A percentile compares a stretch with the other conserved stretches of the same genome.
phyloP scores from a whole-genome alignment of 2,888 invertebrate genomes.

The Scaptodrosophila latifasciaeformis region DNA sequence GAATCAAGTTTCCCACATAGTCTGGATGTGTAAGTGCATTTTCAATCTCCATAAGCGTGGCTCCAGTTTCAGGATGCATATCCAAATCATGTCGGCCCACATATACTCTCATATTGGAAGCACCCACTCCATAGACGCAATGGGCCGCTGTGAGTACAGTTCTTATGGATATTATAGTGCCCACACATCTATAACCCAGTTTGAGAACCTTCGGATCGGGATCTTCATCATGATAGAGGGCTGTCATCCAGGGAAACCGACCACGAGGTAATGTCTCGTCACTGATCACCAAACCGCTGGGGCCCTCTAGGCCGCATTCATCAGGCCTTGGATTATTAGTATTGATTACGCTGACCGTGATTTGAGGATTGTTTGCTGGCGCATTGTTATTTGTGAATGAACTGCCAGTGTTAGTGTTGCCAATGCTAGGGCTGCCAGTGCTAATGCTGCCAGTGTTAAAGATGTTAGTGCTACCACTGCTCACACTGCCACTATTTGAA shows the following conservation, averaged over 20 bases:
- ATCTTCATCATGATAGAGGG: slow-evolving; percentile 73
- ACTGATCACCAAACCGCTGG: slow-evolving; percentile 42
- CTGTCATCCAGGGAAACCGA: slow-evolving; percentile 81
- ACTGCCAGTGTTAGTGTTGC: background rate
- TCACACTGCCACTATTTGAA: too few relatives aligned
- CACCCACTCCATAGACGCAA: slow-evolving; percentile 54
- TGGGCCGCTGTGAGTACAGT: slow-evolving; percentile 73
- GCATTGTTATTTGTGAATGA: too few relatives aligned
- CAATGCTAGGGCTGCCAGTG: too few relatives aligned
- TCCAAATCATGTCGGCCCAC: slow-evolving; percentile 72
- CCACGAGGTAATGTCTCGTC: slow-evolving; percentile 70
- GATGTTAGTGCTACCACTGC: too few relatives aligned
- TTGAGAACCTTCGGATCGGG: slow-evolving; percentile 52
- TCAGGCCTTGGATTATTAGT: background rate
- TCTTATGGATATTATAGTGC: slow-evolving; percentile 50
- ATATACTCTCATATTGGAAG: slow-evolving; percentile 42
- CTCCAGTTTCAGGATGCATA: slow-evolving; percentile 55
- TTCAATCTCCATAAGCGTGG: slow-evolving; percentile 43
- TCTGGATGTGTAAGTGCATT: slow-evolving; percentile 72
- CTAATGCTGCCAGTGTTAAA: too few relatives aligned
- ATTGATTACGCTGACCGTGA: background rate
- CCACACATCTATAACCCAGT: slow-evolving; percentile 63
- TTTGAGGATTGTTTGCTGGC: too few relatives aligned
- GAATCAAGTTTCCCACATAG: slow-evolving; percentile 59
- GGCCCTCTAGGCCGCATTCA: slow-evolving; percentile 56